A percentile compares a stretch with the other conserved stretches of the same genome.
These are phyloP conservation scores for Chymomyza costata DNA, from an alignment of 1,140 invertebrate genomes.

Conservation along the genomic window DNA sequence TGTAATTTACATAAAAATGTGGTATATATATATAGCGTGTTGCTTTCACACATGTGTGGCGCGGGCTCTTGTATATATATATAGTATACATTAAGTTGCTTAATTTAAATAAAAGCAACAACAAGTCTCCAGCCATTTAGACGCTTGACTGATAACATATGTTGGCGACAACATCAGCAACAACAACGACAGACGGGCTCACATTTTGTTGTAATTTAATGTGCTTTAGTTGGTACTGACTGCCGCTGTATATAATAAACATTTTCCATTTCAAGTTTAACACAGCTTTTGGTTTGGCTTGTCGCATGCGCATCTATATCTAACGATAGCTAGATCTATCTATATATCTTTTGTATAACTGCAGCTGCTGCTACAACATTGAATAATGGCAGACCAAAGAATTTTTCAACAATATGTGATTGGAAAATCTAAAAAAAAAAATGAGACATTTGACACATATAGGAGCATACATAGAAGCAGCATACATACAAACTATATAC, in stretches of 20 bases:
- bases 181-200: slow-evolving; percentile 4
- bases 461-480: slow-evolving; percentile 7
- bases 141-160: slow-evolving; percentile 56
- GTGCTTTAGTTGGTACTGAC: too few species aligned
- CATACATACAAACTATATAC: slow-evolving; percentile 14
- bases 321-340: too few species aligned
- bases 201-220: slow-evolving; percentile 38
- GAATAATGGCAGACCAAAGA: slow-evolving; percentile 15
- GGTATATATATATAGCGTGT: too few species aligned
- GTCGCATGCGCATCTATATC: too few species aligned
- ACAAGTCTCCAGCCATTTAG: slow-evolving; percentile 32
- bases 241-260: too few species aligned
- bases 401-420: slow-evolving; percentile 42
- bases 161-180: background rate
- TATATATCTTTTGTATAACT: too few species aligned
- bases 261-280: too few species aligned
- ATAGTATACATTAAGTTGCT: slow-evolving; percentile 44
- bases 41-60: slow-evolving; percentile 14
- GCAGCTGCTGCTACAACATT: slow-evolving; percentile 4
- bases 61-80: too few species aligned
- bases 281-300: too few species aligned
- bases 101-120: slow-evolving; percentile 61
- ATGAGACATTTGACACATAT: slow-evolving; percentile 10
- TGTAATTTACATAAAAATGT: slow-evolving; percentile 66
- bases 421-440: slow-evolving; percentile 39